A percentile compares a stretch with the other conserved stretches of the same genome.
Conservation (phyloP, 2,113 vertebrate species). For the Phyllostomus hastatus region DNA sequence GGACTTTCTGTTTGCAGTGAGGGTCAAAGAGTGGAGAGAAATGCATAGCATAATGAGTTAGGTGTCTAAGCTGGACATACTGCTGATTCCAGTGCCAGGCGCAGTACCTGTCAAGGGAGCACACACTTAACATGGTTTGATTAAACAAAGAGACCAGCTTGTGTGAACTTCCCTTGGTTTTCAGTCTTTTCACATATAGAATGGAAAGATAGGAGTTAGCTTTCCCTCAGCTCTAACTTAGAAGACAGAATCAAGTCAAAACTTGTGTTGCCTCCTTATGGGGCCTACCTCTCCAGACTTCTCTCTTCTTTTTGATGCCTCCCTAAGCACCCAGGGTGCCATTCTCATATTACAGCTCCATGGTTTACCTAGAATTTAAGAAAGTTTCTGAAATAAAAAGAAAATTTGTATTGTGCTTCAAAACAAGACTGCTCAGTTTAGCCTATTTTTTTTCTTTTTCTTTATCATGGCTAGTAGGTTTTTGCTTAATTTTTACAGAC, state of each 20-base stretch:
- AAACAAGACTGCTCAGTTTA: not conserved
- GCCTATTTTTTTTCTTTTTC: not conserved
- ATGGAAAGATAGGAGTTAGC: not conserved
- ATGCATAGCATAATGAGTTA: not conserved
- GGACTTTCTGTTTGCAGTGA: not conserved
- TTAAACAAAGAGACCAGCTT: not conserved
- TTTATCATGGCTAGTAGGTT: not conserved
- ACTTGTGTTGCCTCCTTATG: not conserved
- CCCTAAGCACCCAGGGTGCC: not conserved
- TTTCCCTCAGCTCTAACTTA: not conserved
- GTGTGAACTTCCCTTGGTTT: not conserved
- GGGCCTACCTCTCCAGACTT: not conserved
- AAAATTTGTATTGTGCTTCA: not conserved
- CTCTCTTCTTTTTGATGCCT: not conserved
- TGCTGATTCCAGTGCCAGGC: not conserved
- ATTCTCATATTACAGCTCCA: not conserved
- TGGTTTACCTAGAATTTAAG: not conserved
- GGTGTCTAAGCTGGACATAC: not conserved
- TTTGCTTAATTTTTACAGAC: constrained; percentile 34
- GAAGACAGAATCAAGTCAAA: not conserved
- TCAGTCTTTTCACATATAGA: not conserved
- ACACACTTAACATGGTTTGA: not conserved
- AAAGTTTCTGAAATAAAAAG: constrained; percentile 13
- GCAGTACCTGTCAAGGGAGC: fast-evolving
- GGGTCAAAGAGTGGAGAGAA: not conserved